Evolutionary conservation across 2,113 vertebrate species (phyloP), one percentile per base, ranked within the genome.

Genomic region (Silurus glanis): DNA sequence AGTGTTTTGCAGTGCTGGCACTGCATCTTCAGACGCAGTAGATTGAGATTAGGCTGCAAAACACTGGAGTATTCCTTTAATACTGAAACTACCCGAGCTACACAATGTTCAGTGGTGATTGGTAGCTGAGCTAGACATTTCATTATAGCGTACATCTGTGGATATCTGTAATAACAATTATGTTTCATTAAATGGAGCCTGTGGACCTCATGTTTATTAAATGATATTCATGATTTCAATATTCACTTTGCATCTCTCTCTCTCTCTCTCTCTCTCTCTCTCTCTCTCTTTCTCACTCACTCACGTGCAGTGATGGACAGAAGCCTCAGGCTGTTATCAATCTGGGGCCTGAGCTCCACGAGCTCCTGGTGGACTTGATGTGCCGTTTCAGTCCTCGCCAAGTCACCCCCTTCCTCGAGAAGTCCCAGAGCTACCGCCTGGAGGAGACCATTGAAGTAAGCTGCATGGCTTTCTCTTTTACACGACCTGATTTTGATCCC

Each of bases 361-460:
- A 98, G 90, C 95, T 94, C 58, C 96, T 97, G 89, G 91, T 99
- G 9, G 95, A 97, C 53, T 90, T 98, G 47, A 87, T 97, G 67
- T 98, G 97, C 88, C 96, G 94, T 72, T 97, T 96, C 86, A 95
- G 85, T 72, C 96, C 97, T 25, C 85, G 92, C 21, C 89, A 96
- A 55, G 97, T 98, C 82, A 93, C 94, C 87, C 91, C 92, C 83
- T 97, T 96, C 0, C 95, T 99, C 23, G 94, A 93, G 86, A 95
- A 94, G 37, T 96, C 98, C 53, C 96, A 97, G 86, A 93, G 92
- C 90, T 99, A 97, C 93, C 95, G 97, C 21, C 93, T 99, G 80
- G 96, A 99, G 88, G 97, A 98, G 90, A 95, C 97, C 83, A 95
- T 98, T 90, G 94, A 97, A 93, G 98, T 99, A 88, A 69, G 56